Evolutionary conservation across 2,888 invertebrate species (phyloP).

Genomic region (Cancer borealis): DNA sequence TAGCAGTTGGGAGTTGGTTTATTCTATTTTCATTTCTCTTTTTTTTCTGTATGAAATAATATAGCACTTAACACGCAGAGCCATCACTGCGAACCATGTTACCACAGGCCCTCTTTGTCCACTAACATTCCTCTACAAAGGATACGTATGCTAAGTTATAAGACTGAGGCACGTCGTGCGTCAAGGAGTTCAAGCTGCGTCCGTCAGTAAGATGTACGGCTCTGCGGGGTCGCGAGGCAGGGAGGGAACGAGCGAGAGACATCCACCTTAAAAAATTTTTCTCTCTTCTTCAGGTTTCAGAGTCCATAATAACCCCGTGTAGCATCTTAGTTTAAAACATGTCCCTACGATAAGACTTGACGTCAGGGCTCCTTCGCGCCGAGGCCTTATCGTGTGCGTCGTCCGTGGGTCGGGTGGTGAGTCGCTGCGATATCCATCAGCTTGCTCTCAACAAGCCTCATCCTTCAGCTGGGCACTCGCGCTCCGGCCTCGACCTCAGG

Average conservation of each 20-base stretch:
- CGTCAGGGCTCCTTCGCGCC: conserved; percentile 55
- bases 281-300: conserved; percentile 53
- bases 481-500: conserved; percentile 20
- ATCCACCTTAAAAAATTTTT: background rate
- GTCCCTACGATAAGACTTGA: conserved; percentile 62
- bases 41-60: background rate
- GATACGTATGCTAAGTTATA: background rate
- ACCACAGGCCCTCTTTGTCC: background rate
- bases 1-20: background rate
- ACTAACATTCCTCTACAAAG: background rate
- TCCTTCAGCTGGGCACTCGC: conserved; percentile 68
- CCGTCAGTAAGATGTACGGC: conserved; percentile 48
- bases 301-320: conserved; percentile 55
- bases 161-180: background rate
- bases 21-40: background rate
- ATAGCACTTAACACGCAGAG: background rate
- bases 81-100: background rate
- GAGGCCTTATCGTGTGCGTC: conserved; percentile 64
- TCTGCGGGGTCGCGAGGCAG: background rate
- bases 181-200: conserved; percentile 37
- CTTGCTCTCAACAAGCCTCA: conserved; percentile 65
- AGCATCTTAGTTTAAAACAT: conserved; percentile 71
- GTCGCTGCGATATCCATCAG: conserved; percentile 71
- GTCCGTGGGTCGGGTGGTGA: conserved; percentile 55
- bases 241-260: background rate